A percentile compares a stretch with the other conserved stretches of the same genome.
Evolutionary conservation across 2,797 vertebrate species (phyloP).

Genomic region (Sebastes minor): DNA sequence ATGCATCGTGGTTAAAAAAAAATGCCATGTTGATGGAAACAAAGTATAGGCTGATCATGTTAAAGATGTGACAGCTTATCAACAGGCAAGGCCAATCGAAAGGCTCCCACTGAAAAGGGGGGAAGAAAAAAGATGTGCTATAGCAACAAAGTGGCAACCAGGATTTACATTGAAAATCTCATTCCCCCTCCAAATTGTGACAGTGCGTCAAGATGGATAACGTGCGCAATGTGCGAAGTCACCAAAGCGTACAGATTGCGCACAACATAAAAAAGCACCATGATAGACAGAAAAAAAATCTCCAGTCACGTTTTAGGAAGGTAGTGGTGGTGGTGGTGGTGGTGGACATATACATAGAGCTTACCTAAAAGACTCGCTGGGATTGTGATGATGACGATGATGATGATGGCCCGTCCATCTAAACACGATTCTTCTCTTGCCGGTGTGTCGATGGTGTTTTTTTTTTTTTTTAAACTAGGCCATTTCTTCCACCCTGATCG

Average conservation of each 20-base stretch:
- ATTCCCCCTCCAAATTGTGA: slow-evolving; percentile 59
- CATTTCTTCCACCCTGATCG: slow-evolving; percentile 72
- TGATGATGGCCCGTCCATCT: slow-evolving; percentile 65
- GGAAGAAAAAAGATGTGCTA: slow-evolving; percentile 58
- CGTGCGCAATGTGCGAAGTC: slow-evolving; percentile 77
- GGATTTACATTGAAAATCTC: slow-evolving; percentile 58
- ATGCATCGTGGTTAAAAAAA: slow-evolving; percentile 25
- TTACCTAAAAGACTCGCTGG: slow-evolving; percentile 73
- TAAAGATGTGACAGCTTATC: slow-evolving; percentile 69
- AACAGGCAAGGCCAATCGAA: slow-evolving; percentile 77
- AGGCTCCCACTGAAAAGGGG: slow-evolving; percentile 37
- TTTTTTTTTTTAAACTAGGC: slow-evolving; percentile 64
- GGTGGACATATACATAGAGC: slow-evolving; percentile 55
- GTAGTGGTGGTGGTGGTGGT: background rate
- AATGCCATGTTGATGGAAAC: slow-evolving; percentile 39
- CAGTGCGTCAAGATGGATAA: slow-evolving; percentile 78
- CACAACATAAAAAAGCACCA: slow-evolving; percentile 54
- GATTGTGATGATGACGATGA: slow-evolving; percentile 56
- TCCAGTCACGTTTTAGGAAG: slow-evolving; percentile 51
- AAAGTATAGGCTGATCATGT: slow-evolving; percentile 43
- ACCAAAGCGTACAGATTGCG: slow-evolving; percentile 71
- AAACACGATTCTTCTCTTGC: slow-evolving; percentile 53
- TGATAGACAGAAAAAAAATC: slow-evolving; percentile 45
- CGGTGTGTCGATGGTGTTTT: slow-evolving; percentile 39
- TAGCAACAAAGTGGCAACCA: slow-evolving; percentile 65